A percentile compares a stretch with the other conserved stretches of the same genome.
These are phyloP conservation scores for Dendrocincla tyrannina DNA, from an alignment of 2,797 vertebrate species.

Conservation along the genomic window DNA sequence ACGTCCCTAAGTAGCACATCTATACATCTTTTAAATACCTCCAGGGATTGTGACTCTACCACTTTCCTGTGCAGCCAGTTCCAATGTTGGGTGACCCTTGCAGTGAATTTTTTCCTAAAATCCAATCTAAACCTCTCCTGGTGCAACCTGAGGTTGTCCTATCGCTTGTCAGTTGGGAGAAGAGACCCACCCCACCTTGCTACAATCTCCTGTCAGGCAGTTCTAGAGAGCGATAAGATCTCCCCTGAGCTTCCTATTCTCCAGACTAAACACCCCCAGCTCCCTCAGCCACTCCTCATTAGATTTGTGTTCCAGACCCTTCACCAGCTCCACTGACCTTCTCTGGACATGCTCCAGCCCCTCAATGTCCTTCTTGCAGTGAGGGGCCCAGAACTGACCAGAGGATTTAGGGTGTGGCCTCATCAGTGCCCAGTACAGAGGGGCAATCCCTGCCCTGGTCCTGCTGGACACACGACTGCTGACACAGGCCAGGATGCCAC, in stretches of 20 bases:
- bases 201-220: background rate
- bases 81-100: background rate
- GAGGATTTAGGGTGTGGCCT: background rate
- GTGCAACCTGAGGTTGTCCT: background rate
- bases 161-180: background rate
- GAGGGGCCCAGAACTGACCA: background rate
- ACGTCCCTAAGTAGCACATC: background rate
- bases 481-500: background rate
- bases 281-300: background rate
- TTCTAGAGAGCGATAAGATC: background rate
- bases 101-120: background rate
- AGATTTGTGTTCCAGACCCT: background rate
- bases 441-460: background rate
- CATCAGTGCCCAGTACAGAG: background rate
- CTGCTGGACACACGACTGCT: background rate
- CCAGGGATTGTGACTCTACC: background rate
- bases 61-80: background rate
- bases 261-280: background rate
- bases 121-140: background rate
- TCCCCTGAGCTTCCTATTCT: background rate
- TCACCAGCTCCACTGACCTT: background rate
- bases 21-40: background rate
- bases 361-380: background rate
- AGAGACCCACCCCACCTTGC: background rate
- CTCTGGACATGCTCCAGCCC: background rate